Conservation (phyloP, 2,888 invertebrate species). For the Cheilosia vernalis region DNA sequence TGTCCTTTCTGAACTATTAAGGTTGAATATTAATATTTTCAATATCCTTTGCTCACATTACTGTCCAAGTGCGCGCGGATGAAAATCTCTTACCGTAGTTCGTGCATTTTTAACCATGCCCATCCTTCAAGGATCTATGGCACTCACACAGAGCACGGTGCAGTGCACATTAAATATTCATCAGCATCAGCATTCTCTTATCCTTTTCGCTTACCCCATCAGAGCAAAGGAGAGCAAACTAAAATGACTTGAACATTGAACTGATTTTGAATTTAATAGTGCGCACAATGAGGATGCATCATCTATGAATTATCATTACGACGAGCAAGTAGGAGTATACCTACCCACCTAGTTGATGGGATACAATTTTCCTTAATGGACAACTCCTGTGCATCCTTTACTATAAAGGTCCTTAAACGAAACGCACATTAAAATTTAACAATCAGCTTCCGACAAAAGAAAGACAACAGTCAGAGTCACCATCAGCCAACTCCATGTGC, state of each 20-base stretch:
- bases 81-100: constrained; percentile 4
- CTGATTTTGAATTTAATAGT: constrained; percentile 42
- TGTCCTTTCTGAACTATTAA: background rate
- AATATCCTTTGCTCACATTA: constrained; percentile 1
- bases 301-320: constrained; percentile 16
- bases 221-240: constrained; percentile 12
- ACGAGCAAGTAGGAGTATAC: background rate
- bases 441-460: constrained; percentile 36
- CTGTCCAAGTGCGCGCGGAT: background rate
- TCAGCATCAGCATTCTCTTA: constrained; percentile 9
- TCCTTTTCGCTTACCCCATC: background rate
- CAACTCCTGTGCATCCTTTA: constrained; percentile 27
- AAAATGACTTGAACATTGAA: constrained; percentile 44
- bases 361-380: constrained; percentile 27
- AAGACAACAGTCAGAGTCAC: constrained; percentile 7
- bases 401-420: constrained; percentile 44
- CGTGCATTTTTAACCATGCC: constrained; percentile 19
- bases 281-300: constrained; percentile 7
- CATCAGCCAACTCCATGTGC: background rate
- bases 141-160: background rate
- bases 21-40: constrained; percentile 1
- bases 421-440: constrained; percentile 35
- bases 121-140: constrained; percentile 13
- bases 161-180: constrained; percentile 40
- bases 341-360: background rate